Evolutionary conservation across 2,113 vertebrate genomes (phyloP).

Genomic region (Serinus canaria): DNA sequence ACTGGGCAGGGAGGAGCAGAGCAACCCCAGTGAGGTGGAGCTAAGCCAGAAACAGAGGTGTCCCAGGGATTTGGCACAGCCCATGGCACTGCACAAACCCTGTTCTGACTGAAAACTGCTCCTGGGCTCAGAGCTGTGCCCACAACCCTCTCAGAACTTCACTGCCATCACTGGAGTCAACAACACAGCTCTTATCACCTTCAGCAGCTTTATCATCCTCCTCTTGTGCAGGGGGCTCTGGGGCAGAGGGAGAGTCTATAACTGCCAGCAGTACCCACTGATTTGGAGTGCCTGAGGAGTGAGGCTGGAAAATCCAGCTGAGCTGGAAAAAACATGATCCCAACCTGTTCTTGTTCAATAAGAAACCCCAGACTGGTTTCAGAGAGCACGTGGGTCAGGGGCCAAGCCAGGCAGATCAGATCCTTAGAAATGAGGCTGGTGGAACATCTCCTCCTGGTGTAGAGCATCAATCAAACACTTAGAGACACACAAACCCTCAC

Average conservation of each 20-base stretch:
- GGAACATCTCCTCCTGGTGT: not conserved
- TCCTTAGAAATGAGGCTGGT: not conserved
- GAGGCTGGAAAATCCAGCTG: not conserved
- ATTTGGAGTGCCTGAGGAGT: not conserved
- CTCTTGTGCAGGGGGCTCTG: not conserved
- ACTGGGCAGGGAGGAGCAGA: not conserved
- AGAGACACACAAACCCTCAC: not conserved
- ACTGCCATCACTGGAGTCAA: not conserved
- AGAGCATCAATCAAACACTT: not conserved
- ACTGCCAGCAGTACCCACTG: not conserved
- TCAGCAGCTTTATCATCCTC: not conserved
- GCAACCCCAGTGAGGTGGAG: accelerated
- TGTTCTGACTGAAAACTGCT: not conserved
- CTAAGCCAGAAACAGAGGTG: not conserved
- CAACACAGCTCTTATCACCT: not conserved
- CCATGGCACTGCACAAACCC: not conserved
- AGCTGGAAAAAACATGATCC: not conserved
- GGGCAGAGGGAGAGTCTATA: accelerated
- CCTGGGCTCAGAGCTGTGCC: not conserved
- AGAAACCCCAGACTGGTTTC: not conserved
- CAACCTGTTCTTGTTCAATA: not conserved
- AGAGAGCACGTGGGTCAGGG: not conserved
- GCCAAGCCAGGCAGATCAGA: not conserved
- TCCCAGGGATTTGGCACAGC: not conserved
- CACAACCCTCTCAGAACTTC: not conserved